phyloP scores from a whole-genome alignment of 2,888 invertebrate species.

The Leptodirus hochenwartii region DNA sequence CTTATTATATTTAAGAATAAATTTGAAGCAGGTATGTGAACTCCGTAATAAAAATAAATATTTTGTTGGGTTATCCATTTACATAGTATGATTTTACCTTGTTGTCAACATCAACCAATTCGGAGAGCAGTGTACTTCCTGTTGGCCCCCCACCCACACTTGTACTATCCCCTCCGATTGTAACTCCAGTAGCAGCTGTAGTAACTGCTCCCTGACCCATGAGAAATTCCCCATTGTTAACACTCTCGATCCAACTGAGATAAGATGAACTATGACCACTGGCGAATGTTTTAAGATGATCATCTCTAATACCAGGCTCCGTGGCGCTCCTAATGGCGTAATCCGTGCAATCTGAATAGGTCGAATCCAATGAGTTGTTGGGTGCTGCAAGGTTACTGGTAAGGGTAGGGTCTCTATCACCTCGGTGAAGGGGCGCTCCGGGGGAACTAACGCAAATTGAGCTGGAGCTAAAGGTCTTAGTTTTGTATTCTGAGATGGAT shows the following conservation, averaged over 20 bases:
- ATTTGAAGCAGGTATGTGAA: too few species aligned
- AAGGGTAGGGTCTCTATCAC: too few species aligned
- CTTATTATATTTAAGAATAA: too few species aligned
- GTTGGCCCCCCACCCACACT: too few species aligned
- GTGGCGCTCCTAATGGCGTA: constrained; percentile 20
- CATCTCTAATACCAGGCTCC: constrained; percentile 14
- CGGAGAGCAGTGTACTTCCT: too few species aligned
- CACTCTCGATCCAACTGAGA: constrained; percentile 27
- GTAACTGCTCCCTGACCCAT: too few species aligned
- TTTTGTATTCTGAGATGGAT: constrained; percentile 26
- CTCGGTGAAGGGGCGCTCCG: constrained; percentile 8
- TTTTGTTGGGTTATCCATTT: too few species aligned
- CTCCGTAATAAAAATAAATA: too few species aligned
- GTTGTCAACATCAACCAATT: constrained; percentile 15
- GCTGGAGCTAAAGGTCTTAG: too few species aligned
- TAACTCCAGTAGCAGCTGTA: constrained; percentile 11
- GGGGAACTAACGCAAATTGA: constrained; percentile 20
- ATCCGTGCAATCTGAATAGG: constrained; percentile 22
- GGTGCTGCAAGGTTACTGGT: too few species aligned
- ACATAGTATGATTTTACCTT: constrained; percentile 9
- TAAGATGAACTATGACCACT: constrained; percentile 24
- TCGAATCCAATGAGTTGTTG: constrained; percentile 22
- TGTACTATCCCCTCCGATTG: too few species aligned
- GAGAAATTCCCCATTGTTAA: constrained; percentile 24
- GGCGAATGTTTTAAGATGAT: constrained; percentile 17